phyloP scores from a whole-genome alignment of 1,140 invertebrate genomes.

The Lepidotrigona ventralis region DNA sequence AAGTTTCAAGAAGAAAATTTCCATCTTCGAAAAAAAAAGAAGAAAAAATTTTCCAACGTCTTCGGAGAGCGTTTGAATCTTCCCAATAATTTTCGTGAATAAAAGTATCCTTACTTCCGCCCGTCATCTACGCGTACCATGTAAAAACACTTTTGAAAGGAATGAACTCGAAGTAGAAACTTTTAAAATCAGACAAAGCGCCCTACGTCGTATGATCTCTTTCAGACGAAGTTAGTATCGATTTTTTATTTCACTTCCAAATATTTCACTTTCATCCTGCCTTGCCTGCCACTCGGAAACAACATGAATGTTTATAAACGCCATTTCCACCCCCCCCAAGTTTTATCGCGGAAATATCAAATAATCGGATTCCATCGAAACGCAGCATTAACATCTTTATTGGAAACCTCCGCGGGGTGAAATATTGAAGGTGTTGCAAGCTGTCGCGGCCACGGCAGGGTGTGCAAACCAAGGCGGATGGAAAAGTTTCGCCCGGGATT shows the following conservation, averaged over 20 bases:
- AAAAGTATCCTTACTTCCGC: no score
- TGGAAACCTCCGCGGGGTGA: conserved; percentile 3
- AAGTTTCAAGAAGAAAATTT: no score
- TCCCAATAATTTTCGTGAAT: no score
- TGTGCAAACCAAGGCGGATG: not conserved
- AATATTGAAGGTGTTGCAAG: conserved; percentile 10
- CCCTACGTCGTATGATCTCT: no score
- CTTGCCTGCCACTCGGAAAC: not conserved
- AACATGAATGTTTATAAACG: not conserved
- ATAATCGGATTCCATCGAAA: conserved; percentile 45
- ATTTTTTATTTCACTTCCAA: not conserved
- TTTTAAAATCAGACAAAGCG: no score
- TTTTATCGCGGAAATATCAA: not conserved
- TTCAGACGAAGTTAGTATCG: no score
- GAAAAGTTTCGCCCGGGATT: conserved; percentile 18
- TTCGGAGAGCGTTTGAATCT: no score
- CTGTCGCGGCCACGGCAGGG: not conserved
- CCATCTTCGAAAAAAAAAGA: no score
- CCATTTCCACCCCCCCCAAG: rapidly evolving
- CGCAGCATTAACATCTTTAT: conserved; percentile 40
- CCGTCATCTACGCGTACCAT: no score
- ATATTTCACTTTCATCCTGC: not conserved
- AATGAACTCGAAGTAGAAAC: no score
- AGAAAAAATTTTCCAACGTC: no score
- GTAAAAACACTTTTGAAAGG: no score